Percentiles rank a stretch among this genome's conserved stretches.
phyloP scores from a whole-genome alignment of 2,888 invertebrate species.

The Leptinotarsa haldemani region DNA sequence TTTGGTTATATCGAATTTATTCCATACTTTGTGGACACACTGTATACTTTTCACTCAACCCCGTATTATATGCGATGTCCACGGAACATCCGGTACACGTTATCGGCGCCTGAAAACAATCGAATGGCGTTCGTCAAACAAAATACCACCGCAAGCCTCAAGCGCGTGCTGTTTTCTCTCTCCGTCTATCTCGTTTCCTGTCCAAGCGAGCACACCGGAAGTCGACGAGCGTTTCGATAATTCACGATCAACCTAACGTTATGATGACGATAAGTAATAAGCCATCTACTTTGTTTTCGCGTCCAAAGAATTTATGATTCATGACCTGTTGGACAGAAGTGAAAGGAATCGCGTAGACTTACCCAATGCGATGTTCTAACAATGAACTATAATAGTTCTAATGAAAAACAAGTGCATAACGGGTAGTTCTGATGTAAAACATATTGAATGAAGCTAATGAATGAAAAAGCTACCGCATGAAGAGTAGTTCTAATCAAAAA shows the following conservation, averaged over 20 bases:
- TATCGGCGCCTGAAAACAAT: neutral
- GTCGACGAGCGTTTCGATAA: neutral
- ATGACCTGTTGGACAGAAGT: neutral
- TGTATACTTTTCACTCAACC: no score
- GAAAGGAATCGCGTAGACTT: neutral
- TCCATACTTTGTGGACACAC: no score
- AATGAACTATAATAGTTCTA: no score
- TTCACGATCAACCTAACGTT: neutral
- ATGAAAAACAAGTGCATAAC: no score
- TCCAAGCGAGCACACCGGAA: neutral
- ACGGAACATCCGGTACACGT: neutral
- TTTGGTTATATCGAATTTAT: no score
- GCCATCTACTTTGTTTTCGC: neutral
- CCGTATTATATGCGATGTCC: neutral
- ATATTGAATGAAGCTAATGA: no score
- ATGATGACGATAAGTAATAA: neutral
- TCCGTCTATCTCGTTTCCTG: conserved; percentile 4
- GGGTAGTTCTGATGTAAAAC: no score
- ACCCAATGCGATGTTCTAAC: no score
- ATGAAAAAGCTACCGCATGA: no score
- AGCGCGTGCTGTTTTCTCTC: neutral
- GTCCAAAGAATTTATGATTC: neutral
- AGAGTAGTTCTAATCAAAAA: no score
- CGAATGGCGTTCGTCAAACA: neutral
- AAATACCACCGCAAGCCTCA: conserved; percentile 2